Evolutionary conservation across 2,113 vertebrate genomes (phyloP), one percentile per base, ranked within the genome.

Genomic region (Scomber japonicus): DNA sequence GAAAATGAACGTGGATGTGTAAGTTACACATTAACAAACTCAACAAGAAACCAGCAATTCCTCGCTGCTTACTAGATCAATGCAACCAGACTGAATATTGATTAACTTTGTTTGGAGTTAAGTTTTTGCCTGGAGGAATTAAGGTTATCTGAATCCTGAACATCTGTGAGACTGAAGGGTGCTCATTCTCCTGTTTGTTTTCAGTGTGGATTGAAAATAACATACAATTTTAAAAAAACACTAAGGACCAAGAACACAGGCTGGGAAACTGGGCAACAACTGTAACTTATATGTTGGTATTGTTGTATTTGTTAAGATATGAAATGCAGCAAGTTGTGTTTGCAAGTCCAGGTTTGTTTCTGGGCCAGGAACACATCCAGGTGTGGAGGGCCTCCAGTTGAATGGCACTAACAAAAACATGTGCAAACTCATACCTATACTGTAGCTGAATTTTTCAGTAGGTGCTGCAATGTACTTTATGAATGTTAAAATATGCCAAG

Each of bases 11-110:
- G 19, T 35, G 46, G 50, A 68, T 16, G 31, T 81, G 59, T 69
- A 27, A 57, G 51, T 19, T 49, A n/a, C 55, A 84, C 55, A 73
- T 67, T 44, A 56, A 30, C 17, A 69, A 51, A 73, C 62, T 53
- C 35, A 17, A 53, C 57, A 57, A 24, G 31, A 61, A 65, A 62
- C 6, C 21, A 56, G 48, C 60, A 19, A n/a, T 68, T 56, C 9
- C 48, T 65, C 1, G 11, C 54, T 55, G 50, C 17, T 45, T 46
- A 55, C 53, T 17, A 30, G 6, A 69, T 55, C 49, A 24, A 3
- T 31, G 17, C n/a, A 51, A 54, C 16, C 51, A 46, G 48, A 60
- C 19, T 63, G 17, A 70, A 27, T 46, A 21, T 17, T 40, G 61
- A 74, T 70, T 12, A 46, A 60, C 59, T 76, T 54, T 45, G 65